These are phyloP conservation scores for Sigmodon hispidus DNA, from an alignment of 2,113 vertebrate genomes.

Conservation along the genomic window DNA sequence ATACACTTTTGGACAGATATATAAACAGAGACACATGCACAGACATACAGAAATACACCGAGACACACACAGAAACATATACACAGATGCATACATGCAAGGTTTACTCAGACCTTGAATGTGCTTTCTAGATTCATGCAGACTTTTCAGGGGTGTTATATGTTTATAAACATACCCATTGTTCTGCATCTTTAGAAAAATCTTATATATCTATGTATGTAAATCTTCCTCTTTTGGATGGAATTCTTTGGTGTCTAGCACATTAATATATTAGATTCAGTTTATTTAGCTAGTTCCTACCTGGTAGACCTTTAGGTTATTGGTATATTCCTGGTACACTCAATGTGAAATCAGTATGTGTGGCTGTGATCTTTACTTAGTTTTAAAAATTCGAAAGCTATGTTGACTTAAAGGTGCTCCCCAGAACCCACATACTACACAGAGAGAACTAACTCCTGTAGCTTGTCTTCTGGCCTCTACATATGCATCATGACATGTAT, in stretches of 20 bases:
- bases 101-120: not conserved
- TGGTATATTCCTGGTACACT: not conserved
- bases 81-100: not conserved
- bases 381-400: not conserved
- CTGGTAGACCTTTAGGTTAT: not conserved
- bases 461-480: not conserved
- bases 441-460: not conserved
- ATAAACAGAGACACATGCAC: not conserved
- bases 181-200: not conserved
- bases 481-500: not conserved
- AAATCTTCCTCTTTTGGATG: not conserved
- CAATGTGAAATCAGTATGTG: not conserved
- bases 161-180: not conserved
- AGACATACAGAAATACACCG: not conserved
- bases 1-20: not conserved
- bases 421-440: not conserved
- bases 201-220: not conserved
- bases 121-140: not conserved
- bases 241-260: not conserved
- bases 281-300: not conserved
- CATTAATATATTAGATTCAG: not conserved
- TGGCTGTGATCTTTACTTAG: not conserved
- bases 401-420: not conserved
- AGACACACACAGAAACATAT: not conserved
- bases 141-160: not conserved